Evolutionary conservation across 2,113 vertebrate species (phyloP).

Genomic region (human): GRCh38 chr3:159276501-159277000

Average conservation of each 20-base stretch:
- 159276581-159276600: neutral
- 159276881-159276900: neutral
- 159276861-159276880: neutral
- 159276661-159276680: neutral
- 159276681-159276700: constrained; percentile 12
- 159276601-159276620: neutral
- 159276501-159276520: neutral
- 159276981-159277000: neutral
- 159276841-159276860: neutral
- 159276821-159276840: neutral
- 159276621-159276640: neutral
- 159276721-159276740: neutral
- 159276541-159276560: neutral
- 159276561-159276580: neutral
- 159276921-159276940: neutral
- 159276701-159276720: neutral
- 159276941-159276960: neutral
- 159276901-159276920: neutral
- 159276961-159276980: neutral
- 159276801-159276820: neutral
- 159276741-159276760: neutral
- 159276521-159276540: neutral
- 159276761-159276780: neutral
- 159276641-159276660: neutral
- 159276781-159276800: neutral